Conservation (phyloP, 2,113 vertebrate genomes). For the Dryoscopus gambensis region DNA sequence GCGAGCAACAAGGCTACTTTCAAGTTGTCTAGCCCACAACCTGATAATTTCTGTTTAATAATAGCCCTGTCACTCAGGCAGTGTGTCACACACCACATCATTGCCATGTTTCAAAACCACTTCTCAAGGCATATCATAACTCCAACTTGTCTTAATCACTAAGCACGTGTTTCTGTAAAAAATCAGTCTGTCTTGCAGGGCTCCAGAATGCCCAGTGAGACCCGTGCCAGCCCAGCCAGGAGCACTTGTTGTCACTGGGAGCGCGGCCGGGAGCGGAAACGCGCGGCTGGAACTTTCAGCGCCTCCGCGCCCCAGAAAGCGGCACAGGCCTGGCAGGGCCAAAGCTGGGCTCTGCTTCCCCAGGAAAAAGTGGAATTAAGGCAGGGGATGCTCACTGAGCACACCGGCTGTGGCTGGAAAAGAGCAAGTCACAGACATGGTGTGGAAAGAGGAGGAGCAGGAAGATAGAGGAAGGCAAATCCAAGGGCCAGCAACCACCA, state of each 20-base stretch:
- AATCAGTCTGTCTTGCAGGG: not conserved
- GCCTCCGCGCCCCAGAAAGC: not conserved
- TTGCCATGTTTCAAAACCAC: fast-evolving
- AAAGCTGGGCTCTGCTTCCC: not conserved
- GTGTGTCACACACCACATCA: not conserved
- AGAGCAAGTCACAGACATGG: fast-evolving
- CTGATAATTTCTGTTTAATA: not conserved
- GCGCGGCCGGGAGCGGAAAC: not conserved
- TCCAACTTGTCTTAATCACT: not conserved
- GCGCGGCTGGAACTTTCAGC: not conserved
- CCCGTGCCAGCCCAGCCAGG: not conserved
- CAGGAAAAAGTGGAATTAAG: not conserved
- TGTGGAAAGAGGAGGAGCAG: fast-evolving
- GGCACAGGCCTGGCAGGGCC: not conserved
- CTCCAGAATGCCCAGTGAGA: not conserved
- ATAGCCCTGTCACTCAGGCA: not conserved
- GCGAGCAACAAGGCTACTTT: not conserved
- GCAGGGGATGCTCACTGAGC: not conserved
- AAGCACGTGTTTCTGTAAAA: not conserved
- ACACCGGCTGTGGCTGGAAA: not conserved
- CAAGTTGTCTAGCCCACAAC: not conserved
- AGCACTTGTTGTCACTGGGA: not conserved
- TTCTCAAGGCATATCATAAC: fast-evolving
- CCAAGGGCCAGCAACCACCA: not conserved
- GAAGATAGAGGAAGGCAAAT: not conserved